Conservation (phyloP, 2,113 vertebrate genomes). For the Madoqua kirkii region DNA sequence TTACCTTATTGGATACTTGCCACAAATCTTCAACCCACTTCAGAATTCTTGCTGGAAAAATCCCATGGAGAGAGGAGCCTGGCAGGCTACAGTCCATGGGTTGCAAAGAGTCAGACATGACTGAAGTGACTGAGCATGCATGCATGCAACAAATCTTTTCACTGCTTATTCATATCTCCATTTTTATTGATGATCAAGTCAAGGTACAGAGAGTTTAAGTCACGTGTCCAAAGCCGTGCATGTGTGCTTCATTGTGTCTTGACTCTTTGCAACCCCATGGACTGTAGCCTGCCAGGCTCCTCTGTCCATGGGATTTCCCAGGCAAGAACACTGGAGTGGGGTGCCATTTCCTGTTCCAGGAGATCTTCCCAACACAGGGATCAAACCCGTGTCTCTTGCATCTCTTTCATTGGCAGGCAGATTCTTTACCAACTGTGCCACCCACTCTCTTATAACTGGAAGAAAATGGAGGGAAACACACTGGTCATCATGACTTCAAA, state of each 20-base stretch:
- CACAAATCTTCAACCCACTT: not conserved
- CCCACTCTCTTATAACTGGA: not conserved
- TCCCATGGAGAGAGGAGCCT: not conserved
- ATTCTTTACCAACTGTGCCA: not conserved
- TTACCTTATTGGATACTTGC: not conserved
- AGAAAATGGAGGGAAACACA: not conserved
- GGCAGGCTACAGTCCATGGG: accelerated
- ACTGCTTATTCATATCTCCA: not conserved
- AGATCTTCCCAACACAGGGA: not conserved
- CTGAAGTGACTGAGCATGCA: not conserved
- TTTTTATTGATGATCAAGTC: not conserved
- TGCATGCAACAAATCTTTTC: not conserved
- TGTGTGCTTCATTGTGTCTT: not conserved
- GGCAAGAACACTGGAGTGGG: not conserved
- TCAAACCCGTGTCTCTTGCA: not conserved
- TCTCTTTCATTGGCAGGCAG: not conserved
- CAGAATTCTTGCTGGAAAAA: not conserved
- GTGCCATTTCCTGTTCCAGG: not conserved
- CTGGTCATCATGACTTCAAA: not conserved
- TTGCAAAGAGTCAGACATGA: not conserved
- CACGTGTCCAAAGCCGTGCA: not conserved
- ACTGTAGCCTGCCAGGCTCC: not conserved
- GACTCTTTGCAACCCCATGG: not conserved
- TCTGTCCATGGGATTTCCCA: not conserved
- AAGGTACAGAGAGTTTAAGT: not conserved